A percentile compares a stretch with the other conserved stretches of the same genome.
Evolutionary conservation across 2,113 vertebrate genomes (phyloP).

Genomic region (Amazona guildingii): DNA sequence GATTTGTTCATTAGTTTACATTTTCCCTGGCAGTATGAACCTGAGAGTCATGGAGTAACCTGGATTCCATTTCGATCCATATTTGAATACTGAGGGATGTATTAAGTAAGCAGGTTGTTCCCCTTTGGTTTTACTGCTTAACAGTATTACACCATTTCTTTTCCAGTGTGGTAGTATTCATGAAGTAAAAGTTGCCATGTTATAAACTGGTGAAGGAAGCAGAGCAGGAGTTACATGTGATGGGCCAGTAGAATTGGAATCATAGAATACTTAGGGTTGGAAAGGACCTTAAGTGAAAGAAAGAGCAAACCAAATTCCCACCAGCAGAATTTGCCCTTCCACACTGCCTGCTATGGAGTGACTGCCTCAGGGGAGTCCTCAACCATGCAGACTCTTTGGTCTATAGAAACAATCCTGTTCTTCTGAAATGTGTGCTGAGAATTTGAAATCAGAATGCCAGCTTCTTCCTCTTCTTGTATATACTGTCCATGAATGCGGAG

Average conservation of each 20-base stretch:
- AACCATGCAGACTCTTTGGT: background rate
- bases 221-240: background rate
- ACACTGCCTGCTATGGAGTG: background rate
- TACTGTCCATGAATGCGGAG: background rate
- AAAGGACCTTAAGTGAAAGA: background rate
- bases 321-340: background rate
- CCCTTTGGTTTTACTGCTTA: background rate
- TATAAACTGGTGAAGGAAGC: background rate
- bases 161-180: background rate
- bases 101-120: background rate
- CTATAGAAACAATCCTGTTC: background rate
- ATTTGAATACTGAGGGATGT: background rate
- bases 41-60: background rate
- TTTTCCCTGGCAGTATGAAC: background rate
- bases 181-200: background rate
- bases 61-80: background rate
- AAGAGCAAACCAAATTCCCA: background rate
- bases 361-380: background rate
- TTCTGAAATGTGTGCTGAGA: background rate
- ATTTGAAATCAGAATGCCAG: background rate
- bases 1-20: background rate
- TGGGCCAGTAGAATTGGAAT: background rate
- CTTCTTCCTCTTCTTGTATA: background rate
- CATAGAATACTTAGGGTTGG: background rate
- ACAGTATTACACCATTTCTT: accelerated